Percentiles rank a stretch among this genome's conserved stretches.
Conservation (phyloP, 2,113 vertebrate genomes). For the Carollia perspicillata region DNA sequence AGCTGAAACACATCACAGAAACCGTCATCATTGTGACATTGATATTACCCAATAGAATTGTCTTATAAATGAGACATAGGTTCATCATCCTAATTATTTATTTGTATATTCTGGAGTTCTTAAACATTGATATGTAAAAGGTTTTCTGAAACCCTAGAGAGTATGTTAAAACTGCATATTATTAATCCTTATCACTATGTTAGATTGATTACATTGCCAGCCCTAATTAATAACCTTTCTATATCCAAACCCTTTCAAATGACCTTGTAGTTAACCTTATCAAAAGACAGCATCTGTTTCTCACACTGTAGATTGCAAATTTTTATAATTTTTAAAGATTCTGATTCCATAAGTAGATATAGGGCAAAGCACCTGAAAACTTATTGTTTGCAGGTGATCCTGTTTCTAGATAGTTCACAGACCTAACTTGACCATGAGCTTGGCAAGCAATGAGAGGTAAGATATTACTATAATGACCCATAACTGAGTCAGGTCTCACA, state of each 20-base stretch:
- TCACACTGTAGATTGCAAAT: background rate
- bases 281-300: background rate
- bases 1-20: background rate
- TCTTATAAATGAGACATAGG: background rate
- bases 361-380: background rate
- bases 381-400: background rate
- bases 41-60: background rate
- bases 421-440: background rate
- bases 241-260: background rate
- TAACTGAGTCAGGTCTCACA: background rate
- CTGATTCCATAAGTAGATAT: background rate
- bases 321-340: background rate
- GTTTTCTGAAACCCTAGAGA: background rate
- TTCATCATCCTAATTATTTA: background rate
- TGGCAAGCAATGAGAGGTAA: background rate
- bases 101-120: background rate
- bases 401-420: background rate
- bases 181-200: background rate
- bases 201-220: background rate
- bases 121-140: background rate
- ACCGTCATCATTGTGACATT: background rate
- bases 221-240: background rate
- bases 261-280: background rate
- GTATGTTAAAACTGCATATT: background rate
- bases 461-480: background rate